Evolutionary conservation across 2,888 invertebrate species (phyloP), one percentile per base, ranked within the genome.

Genomic region (Clistopyga incitator): DNA sequence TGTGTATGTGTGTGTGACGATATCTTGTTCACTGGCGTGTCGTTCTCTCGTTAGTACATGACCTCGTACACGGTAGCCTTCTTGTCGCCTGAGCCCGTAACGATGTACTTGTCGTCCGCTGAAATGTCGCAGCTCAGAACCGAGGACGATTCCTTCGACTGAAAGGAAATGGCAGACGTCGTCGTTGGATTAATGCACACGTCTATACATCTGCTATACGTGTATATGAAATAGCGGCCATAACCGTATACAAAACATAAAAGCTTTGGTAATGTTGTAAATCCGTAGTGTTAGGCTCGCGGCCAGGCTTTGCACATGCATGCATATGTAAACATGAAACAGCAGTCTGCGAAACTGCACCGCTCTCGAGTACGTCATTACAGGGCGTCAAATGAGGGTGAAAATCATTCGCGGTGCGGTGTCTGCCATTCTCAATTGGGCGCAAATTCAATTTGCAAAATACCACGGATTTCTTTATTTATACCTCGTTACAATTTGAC

Each of bases 51-150:
- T 83, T 86, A 97, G 94, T 98, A 98, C 93, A 98, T 96, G 90
- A 99, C 98, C 95, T 99, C 98, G 94, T 99, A 99, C 87, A 99
- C 97, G 71, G 99, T 99, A 87, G 99, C 99, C 94, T 99, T 99
- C 94, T 99, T 99, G 94, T 99, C 99, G 83, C 99, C 99, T 42
- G 98, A 99, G 85, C 99, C 99, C 64, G 99, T 99, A 90, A 99
- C 98, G 91, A 99, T 98, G 94, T 98, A 99, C 94, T 98, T 98
- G 95, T 99, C 99, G 94, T 99, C 99, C 84, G 97, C 96, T 86
- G 99, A 98, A 94, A 99, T 98, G 96, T 99, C 99, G 95, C 99
- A 99, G 95, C 98, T 98, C 91, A 99, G 95, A 92, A 99, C 99
- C 92, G 99, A 99, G 89, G 98, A 98, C 84, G 98, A 98, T 95